Base-by-base conservation (phyloP, 2,113 vertebrate genomes). In the Spea multiplicata region DNA sequence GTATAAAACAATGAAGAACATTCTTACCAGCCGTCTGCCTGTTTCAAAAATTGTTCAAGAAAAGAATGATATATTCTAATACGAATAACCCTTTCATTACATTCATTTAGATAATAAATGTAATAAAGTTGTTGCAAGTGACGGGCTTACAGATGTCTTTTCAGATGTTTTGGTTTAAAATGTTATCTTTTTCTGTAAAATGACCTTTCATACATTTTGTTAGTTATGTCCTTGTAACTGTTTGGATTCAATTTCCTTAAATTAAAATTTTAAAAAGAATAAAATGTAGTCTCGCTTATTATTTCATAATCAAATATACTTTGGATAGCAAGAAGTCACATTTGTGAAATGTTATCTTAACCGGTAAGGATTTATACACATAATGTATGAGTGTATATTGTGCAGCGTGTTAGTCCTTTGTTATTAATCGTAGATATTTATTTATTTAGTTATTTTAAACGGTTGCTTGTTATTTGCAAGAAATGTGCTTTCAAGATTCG, bases 221-320 rank as follows among this genome's bases (percentile, higher is more conserved):
- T 66, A 10, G 14, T 64, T 70, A 44, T 80, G 71, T 80, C 64
- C 66, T 66, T 73, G 71, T 73, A 73, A 66, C 44, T 59, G 77
- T 53, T 16, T 67, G 16, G 30, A 64, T 64, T 16, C n/a, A 66
- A 76, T 68, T 73, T 80, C 62, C 71, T 67, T 80, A 61, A 80
- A 80, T 73, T 80, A 80, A 80, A 80, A 44, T 47, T 10, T 59
- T 73, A 66, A 57, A 80, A 12, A 8, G 14, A 30, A 30, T 30
- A 30, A 30, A 59, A 59, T 12, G 4, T 7, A 8, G 55, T 59
- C 8, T 59, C 5, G 10, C 14, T 3, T 9, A 9, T 59, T 59
- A 59, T 59, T 59, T 53, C 50, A 53, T 3, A 53, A 53, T 53
- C 50, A 53, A 53, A 53, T 10, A 53, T 53, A 53, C 6, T 8